Evolutionary conservation across 2,888 invertebrate species (phyloP).

Genomic region (Heliconius ismenius): DNA sequence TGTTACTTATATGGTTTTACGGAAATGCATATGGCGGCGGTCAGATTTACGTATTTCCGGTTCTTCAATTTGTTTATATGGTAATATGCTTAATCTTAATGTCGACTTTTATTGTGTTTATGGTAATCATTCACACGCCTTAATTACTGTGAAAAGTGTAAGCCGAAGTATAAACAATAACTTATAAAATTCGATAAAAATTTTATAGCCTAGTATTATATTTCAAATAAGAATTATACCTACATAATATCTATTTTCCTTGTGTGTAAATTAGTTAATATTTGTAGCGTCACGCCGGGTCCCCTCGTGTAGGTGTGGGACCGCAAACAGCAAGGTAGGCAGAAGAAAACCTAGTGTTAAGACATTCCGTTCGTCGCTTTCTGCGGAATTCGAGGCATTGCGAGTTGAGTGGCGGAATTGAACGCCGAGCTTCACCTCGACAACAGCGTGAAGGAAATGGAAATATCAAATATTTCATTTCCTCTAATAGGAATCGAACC

Average conservation of each 20-base stretch:
- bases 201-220: background rate
- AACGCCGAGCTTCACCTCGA: background rate
- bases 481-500: background rate
- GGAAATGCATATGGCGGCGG: slow-evolving; percentile 3
- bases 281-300: background rate
- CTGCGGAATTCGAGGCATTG: background rate
- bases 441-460: background rate
- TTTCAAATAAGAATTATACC: background rate
- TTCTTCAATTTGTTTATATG: slow-evolving; percentile 6
- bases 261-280: background rate
- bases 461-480: background rate
- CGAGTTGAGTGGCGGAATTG: background rate
- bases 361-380: background rate
- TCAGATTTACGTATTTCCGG: slow-evolving; percentile 15
- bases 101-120: slow-evolving; percentile 17
- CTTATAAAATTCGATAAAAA: background rate
- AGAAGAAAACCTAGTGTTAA: background rate
- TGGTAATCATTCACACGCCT: background rate
- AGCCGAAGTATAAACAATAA: background rate
- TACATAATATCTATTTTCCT: background rate
- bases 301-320: too few species aligned
- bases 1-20: background rate
- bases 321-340: background rate
- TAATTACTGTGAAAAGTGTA: background rate
- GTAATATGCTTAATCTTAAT: slow-evolving; percentile 14